phyloP scores from a whole-genome alignment of 2,888 invertebrate species.

The Prenolepis imparis region DNA sequence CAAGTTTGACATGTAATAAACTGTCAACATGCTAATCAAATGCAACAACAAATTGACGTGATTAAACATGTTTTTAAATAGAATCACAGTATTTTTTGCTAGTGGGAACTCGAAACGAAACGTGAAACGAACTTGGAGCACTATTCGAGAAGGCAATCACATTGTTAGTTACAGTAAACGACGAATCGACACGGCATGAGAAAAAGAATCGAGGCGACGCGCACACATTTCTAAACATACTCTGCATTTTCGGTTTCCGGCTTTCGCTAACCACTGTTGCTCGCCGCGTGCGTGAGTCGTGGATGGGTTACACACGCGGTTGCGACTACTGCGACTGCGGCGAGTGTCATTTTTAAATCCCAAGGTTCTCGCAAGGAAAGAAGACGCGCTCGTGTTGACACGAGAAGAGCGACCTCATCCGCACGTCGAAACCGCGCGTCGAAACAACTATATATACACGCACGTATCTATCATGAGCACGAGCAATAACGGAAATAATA shows the following conservation, averaged over 20 bases:
- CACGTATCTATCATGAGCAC: no score
- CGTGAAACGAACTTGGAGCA: neutral
- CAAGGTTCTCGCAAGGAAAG: neutral
- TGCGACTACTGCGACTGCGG: neutral
- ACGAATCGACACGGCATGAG: neutral
- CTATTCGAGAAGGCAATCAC: neutral
- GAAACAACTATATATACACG: neutral
- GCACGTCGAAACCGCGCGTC: neutral
- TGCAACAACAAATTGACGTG: neutral
- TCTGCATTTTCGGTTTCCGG: conserved; percentile 19
- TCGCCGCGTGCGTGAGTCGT: conserved; percentile 6
- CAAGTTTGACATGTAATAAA: neutral
- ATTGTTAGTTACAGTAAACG: no score
- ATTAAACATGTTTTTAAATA: neutral
- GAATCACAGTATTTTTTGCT: neutral
- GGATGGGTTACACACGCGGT: conserved; percentile 26
- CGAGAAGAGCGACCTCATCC: neutral
- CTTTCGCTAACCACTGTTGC: conserved; percentile 29
- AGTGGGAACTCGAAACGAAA: neutral
- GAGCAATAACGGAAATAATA: conserved; percentile 46
- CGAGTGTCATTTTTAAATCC: conserved; percentile 55
- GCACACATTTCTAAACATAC: conserved; percentile 22
- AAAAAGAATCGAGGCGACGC: neutral
- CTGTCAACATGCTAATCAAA: neutral
- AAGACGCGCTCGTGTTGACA: neutral